Conservation (phyloP, 1,140 invertebrate species). For the Ooceraea biroi region DNA sequence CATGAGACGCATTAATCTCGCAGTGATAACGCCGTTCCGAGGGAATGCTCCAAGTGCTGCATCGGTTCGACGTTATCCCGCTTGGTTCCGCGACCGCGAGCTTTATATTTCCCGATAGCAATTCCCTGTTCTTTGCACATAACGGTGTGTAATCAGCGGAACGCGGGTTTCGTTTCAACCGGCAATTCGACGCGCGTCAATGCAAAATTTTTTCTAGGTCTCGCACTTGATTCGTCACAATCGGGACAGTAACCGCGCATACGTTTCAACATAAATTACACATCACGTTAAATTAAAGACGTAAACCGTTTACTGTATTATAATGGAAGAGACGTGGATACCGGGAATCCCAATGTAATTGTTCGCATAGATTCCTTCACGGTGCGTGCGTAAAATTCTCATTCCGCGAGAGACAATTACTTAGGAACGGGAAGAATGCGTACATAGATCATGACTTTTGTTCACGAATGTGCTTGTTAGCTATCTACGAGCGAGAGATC, state of each 20-base stretch:
- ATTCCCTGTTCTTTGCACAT: background rate
- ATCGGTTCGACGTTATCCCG: background rate
- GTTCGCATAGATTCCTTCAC: background rate
- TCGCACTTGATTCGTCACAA: background rate
- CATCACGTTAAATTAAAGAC: background rate
- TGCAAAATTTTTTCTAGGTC: background rate
- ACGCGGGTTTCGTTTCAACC: background rate
- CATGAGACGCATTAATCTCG: conserved; percentile 17
- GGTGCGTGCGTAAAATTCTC: background rate
- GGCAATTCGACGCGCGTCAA: background rate
- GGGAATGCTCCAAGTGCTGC: background rate
- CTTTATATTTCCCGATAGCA: background rate
- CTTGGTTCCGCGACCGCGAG: background rate
- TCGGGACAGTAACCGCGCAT: background rate
- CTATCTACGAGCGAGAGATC: background rate
- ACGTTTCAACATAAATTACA: background rate
- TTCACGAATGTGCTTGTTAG: background rate
- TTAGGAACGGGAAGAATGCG: background rate
- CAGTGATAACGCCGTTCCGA: conserved; percentile 2
- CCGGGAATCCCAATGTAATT: background rate
- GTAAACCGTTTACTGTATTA: too few species aligned
- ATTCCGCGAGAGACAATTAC: background rate
- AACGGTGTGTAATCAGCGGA: background rate
- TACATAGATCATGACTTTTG: background rate
- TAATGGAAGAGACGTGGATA: background rate